These are phyloP conservation scores for Ericerus pela DNA, from an alignment of 1,140 invertebrate species.

Conservation along the genomic window DNA sequence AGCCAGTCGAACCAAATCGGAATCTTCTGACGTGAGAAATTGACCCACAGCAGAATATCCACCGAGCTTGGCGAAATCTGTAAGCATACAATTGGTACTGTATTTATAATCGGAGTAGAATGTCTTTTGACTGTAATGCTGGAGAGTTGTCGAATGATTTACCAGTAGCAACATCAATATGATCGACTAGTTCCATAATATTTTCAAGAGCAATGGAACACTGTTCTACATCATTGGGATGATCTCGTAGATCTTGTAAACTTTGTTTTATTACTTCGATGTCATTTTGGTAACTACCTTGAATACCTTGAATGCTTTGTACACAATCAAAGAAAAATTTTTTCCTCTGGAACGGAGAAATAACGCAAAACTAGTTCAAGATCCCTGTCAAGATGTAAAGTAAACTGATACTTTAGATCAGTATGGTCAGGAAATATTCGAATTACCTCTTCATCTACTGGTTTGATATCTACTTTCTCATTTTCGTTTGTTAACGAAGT, in stretches of 20 bases:
- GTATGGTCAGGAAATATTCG: background rate
- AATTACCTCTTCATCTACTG: slow-evolving; percentile 4
- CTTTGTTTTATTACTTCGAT: background rate
- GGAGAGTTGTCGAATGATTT: background rate
- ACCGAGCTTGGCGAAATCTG: background rate
- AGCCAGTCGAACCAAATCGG: background rate
- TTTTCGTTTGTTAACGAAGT: background rate
- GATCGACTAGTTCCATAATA: slow-evolving; percentile 2
- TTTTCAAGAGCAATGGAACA: background rate
- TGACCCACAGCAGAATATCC: background rate
- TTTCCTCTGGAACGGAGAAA: background rate
- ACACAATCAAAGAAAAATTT: slow-evolving; percentile 5
- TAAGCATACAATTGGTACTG: background rate
- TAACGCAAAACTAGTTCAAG: background rate
- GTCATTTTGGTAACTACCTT: slow-evolving; percentile 7
- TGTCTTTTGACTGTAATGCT: background rate
- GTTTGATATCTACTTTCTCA: background rate
- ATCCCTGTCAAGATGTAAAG: background rate
- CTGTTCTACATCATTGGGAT: background rate
- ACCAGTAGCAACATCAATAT: background rate
- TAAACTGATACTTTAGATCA: background rate
- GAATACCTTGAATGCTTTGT: background rate
- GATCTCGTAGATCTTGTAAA: background rate
- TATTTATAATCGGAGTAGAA: background rate
- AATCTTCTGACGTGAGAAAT: background rate